Evolutionary conservation across 2,888 invertebrate species (phyloP).

Genomic region (Itoplectis maculator): DNA sequence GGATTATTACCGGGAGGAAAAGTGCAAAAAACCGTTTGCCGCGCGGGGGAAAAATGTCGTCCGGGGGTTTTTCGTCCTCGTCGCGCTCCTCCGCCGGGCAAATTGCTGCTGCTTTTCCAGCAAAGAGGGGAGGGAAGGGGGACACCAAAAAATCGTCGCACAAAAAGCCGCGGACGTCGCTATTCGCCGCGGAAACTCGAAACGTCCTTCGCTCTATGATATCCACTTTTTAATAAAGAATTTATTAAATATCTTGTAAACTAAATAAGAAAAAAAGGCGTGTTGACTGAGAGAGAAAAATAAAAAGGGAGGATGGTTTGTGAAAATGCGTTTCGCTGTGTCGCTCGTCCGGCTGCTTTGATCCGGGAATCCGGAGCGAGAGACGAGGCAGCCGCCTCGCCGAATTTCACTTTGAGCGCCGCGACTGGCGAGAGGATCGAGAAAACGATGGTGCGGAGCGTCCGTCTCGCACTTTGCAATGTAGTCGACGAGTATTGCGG

Average conservation of each 20-base stretch:
- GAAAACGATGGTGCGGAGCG: slow-evolving; percentile 65
- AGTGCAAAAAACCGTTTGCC: slow-evolving; percentile 41
- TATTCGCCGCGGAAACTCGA: slow-evolving; percentile 20
- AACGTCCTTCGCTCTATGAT: slow-evolving; percentile 17
- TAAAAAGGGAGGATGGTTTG: not conserved
- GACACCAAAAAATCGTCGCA: slow-evolving; percentile 13
- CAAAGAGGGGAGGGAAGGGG: not conserved
- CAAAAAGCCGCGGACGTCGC: not conserved
- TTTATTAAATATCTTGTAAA: slow-evolving; percentile 56
- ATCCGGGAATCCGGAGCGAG: slow-evolving; percentile 55
- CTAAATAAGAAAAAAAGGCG: slow-evolving; percentile 42
- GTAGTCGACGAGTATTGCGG: slow-evolving; percentile 4
- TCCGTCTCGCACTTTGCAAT: too few species aligned
- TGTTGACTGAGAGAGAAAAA: not conserved
- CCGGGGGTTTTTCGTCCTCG: not conserved
- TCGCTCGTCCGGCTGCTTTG: slow-evolving; percentile 56
- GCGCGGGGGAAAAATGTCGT: too few species aligned
- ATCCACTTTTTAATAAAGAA: slow-evolving; percentile 46
- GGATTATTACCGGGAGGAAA: slow-evolving; percentile 44
- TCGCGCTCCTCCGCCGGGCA: not conserved
- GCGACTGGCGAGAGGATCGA: slow-evolving; percentile 59
- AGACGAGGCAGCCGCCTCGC: slow-evolving; percentile 30
- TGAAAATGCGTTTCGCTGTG: slow-evolving; percentile 45
- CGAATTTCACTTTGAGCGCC: slow-evolving; percentile 58
- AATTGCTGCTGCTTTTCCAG: slow-evolving; percentile 36